phyloP scores from a whole-genome alignment of 2,113 vertebrate species.

The Heliornis fulica region DNA sequence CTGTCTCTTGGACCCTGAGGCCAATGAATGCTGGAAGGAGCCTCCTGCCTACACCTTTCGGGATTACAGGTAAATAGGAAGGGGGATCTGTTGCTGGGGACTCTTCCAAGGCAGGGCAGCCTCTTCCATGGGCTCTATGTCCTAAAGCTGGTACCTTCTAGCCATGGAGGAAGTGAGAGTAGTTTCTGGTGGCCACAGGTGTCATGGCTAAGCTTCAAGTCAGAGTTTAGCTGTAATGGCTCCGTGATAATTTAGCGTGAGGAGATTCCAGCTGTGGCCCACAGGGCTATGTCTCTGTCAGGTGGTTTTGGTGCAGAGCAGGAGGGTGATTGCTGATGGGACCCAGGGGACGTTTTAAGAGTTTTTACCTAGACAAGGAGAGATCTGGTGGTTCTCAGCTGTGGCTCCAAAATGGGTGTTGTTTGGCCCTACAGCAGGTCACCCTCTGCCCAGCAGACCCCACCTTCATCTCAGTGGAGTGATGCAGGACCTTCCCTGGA shows the following conservation, averaged over 20 bases:
- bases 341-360: not conserved
- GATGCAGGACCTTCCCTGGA: not conserved
- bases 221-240: not conserved
- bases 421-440: not conserved
- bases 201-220: not conserved
- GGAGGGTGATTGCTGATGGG: not conserved
- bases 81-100: not conserved
- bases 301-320: not conserved
- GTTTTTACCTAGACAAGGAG: not conserved
- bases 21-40: constrained; percentile 96
- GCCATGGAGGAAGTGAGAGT: not conserved
- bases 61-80: constrained; percentile 87
- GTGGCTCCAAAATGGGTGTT: not conserved
- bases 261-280: not conserved
- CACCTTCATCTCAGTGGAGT: rapidly evolving
- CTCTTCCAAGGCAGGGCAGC: not conserved
- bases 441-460: not conserved
- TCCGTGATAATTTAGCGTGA: not conserved
- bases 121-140: not conserved
- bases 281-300: not conserved
- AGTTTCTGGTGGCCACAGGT: not conserved
- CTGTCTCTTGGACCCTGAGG: constrained; percentile 93
- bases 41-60: constrained; percentile 93
- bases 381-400: not conserved
- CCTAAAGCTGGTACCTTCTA: not conserved